Evolutionary conservation across 1,140 invertebrate species (phyloP).

Genomic region (Drosophila trapezifrons): DNA sequence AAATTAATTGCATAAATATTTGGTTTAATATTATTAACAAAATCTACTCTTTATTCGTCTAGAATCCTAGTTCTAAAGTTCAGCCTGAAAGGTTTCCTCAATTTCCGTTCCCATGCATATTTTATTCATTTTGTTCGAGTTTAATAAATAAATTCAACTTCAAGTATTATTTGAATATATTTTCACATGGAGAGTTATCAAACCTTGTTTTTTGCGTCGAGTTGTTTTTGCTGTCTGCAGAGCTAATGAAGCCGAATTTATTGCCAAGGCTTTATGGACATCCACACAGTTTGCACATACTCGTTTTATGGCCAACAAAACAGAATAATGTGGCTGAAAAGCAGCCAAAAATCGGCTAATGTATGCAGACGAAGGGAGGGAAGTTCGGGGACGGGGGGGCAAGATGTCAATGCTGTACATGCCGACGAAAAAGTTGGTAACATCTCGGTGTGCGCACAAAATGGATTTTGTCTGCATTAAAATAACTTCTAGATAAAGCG

Average conservation of each 20-base stretch:
- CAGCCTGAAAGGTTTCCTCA: too few species aligned
- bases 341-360: slow-evolving; percentile 58
- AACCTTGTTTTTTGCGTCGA: slow-evolving; percentile 21
- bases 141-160: background rate
- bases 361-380: slow-evolving; percentile 47
- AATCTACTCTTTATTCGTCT: background rate
- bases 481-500: slow-evolving; percentile 68
- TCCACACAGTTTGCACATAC: slow-evolving; percentile 61
- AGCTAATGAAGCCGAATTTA: slow-evolving; percentile 68
- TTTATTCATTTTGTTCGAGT: background rate
- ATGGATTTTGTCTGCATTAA: slow-evolving; percentile 61
- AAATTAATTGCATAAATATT: background rate
- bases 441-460: slow-evolving; percentile 22
- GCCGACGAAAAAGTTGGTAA: slow-evolving; percentile 51
- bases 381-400: background rate
- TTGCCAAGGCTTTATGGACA: slow-evolving; percentile 62
- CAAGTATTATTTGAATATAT: background rate
- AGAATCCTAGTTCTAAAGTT: background rate
- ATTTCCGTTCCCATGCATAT: background rate
- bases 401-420: slow-evolving; percentile 26
- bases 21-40: background rate
- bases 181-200: slow-evolving; percentile 11
- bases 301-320: slow-evolving; percentile 62
- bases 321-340: slow-evolving; percentile 40
- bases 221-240: slow-evolving; percentile 22